These are phyloP conservation scores for Mesoligia furuncula DNA, from an alignment of 2,888 invertebrate genomes.

Conservation along the genomic window DNA sequence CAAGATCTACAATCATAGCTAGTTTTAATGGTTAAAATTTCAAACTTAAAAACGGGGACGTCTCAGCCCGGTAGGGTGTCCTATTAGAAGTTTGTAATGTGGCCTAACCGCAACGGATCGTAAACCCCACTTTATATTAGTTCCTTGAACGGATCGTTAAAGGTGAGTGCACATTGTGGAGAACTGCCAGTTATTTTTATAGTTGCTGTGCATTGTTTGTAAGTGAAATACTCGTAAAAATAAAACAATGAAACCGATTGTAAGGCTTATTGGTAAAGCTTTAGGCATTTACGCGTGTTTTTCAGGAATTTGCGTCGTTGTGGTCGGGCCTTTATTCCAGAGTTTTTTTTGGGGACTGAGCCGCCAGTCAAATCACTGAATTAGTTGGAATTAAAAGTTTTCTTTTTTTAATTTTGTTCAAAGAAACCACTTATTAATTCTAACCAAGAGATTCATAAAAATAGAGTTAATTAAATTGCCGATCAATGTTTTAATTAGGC, in stretches of 20 bases:
- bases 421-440: conserved; percentile 19
- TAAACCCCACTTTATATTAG: conserved; percentile 63
- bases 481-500: conserved; percentile 13
- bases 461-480: neutral
- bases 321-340: neutral
- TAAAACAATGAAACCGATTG: conserved; percentile 17
- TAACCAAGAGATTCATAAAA: neutral
- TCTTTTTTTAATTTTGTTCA: neutral
- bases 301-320: neutral
- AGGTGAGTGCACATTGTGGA: conserved; percentile 59
- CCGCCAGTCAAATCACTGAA: neutral
- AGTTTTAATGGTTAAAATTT: conserved; percentile 41
- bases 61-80: conserved; percentile 36
- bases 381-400: neutral
- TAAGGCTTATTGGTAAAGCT: neutral
- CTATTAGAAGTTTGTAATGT: conserved; percentile 66
- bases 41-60: conserved; percentile 35
- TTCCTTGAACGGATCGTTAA: conserved; percentile 60
- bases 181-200: conserved; percentile 56
- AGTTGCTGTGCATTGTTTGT: conserved; percentile 26
- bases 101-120: conserved; percentile 59
- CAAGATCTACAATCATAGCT: neutral
- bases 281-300: neutral
- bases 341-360: neutral
- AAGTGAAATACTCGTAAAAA: conserved; percentile 27